phyloP scores from a whole-genome alignment of 2,113 vertebrate genomes.

The Zosterops hypoxanthus region DNA sequence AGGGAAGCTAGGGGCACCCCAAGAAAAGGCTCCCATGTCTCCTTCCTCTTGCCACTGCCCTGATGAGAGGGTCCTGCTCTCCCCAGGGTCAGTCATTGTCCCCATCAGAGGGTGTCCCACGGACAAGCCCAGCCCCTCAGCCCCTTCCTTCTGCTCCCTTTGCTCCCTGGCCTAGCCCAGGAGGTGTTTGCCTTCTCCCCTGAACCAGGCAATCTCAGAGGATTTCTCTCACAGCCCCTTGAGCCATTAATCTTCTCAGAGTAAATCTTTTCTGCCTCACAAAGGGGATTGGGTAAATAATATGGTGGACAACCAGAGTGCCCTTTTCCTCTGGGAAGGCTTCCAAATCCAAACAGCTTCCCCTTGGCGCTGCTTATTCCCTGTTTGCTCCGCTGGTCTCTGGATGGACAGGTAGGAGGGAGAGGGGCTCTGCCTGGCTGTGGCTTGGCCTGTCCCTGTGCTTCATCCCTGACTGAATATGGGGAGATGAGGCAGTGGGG shows the following conservation, averaged over 20 bases:
- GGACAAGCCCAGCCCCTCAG: not conserved
- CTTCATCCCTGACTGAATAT: rapidly evolving
- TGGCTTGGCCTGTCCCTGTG: not conserved
- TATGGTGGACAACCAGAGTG: not conserved
- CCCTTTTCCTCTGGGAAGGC: not conserved
- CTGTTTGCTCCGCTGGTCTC: rapidly evolving
- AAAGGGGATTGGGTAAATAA: conserved; percentile 48
- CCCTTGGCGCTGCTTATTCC: not conserved
- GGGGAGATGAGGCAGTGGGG: not conserved
- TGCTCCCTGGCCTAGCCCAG: rapidly evolving
- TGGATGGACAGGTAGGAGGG: rapidly evolving
- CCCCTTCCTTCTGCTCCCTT: not conserved
- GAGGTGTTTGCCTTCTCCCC: not conserved
- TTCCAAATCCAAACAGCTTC: not conserved
- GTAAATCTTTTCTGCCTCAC: conserved; percentile 38
- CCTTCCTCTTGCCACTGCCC: not conserved
- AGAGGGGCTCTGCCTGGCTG: not conserved
- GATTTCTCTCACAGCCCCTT: conserved; percentile 28
- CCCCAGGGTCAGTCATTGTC: rapidly evolving
- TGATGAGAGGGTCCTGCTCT: not conserved
- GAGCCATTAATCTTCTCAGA: conserved; percentile 60
- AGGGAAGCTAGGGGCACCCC: too few species aligned
- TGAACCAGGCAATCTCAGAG: conserved; percentile 42
- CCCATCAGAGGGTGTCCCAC: rapidly evolving
- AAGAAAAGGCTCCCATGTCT: rapidly evolving